Conservation (phyloP, 2,797 vertebrate species). For the Pelobates cultripes region DNA sequence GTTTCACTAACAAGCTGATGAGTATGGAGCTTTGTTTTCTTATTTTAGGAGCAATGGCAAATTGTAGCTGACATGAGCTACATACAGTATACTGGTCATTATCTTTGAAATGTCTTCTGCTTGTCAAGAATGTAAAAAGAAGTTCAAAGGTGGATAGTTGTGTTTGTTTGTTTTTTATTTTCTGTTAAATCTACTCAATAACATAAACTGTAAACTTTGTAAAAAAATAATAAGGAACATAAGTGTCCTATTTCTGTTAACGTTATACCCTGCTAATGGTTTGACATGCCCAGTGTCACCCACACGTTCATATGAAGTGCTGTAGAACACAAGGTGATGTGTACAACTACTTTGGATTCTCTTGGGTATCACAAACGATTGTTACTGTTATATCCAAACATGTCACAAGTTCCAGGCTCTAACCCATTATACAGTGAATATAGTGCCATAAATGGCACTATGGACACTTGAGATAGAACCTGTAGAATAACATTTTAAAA, state of each 20-base stretch:
- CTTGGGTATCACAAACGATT: not conserved
- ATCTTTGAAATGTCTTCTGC: not conserved
- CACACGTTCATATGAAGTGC: not conserved
- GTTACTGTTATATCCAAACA: not conserved
- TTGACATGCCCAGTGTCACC: not conserved
- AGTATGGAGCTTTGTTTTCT: not conserved
- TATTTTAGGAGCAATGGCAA: not conserved
- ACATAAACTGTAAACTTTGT: not conserved
- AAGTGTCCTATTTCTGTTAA: not conserved
- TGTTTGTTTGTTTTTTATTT: not conserved
- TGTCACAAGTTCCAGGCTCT: not conserved
- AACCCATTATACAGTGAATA: not conserved
- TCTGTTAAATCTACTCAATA: not conserved
- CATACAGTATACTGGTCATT: not conserved
- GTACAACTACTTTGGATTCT: not conserved
- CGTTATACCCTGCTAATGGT: not conserved
- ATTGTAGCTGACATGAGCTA: not conserved
- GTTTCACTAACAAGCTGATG: not conserved
- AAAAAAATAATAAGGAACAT: not conserved
- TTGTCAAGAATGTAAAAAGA: not conserved
- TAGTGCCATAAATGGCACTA: not conserved
- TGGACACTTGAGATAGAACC: not conserved
- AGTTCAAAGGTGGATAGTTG: not conserved
- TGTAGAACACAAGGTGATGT: not conserved
- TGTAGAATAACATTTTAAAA: not conserved